Conservation (phyloP, 2,113 vertebrate genomes). For the Tupaia tana region DNA sequence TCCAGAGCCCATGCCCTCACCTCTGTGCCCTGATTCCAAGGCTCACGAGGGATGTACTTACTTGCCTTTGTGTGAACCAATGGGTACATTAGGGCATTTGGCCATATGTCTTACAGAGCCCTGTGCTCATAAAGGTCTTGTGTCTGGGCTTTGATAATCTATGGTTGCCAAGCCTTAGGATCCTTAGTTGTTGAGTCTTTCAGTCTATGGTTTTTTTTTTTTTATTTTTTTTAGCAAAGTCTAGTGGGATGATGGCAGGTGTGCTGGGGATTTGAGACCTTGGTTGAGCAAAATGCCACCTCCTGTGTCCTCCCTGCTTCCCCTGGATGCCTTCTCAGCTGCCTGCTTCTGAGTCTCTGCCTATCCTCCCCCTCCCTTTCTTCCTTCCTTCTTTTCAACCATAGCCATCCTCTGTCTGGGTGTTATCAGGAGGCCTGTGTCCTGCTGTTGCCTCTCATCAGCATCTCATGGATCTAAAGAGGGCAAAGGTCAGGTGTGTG, state of each 20-base stretch:
- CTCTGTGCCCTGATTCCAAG: background rate
- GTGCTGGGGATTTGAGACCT: background rate
- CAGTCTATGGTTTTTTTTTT: background rate
- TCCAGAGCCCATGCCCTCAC: background rate
- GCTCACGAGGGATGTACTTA: background rate
- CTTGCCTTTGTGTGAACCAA: background rate
- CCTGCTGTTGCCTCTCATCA: background rate
- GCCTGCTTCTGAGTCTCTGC: background rate
- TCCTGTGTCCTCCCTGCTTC: background rate
- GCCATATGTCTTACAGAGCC: background rate
- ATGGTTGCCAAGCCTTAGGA: background rate
- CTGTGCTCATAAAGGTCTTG: background rate
- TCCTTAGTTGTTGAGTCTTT: background rate
- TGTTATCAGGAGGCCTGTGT: background rate
- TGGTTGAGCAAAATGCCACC: background rate
- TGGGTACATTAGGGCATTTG: accelerated
- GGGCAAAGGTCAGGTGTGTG: background rate
- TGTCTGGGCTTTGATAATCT: background rate
- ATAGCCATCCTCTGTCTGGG: background rate
- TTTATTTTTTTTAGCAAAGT: background rate
- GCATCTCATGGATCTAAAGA: background rate
- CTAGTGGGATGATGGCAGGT: background rate
- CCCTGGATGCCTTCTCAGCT: background rate
- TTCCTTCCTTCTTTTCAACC: background rate
- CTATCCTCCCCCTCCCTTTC: background rate